Percentiles rank a stretch among this genome's conserved stretches.
Evolutionary conservation across 1,140 invertebrate species (phyloP).

Genomic region (Trichonephila clavipes): DNA sequence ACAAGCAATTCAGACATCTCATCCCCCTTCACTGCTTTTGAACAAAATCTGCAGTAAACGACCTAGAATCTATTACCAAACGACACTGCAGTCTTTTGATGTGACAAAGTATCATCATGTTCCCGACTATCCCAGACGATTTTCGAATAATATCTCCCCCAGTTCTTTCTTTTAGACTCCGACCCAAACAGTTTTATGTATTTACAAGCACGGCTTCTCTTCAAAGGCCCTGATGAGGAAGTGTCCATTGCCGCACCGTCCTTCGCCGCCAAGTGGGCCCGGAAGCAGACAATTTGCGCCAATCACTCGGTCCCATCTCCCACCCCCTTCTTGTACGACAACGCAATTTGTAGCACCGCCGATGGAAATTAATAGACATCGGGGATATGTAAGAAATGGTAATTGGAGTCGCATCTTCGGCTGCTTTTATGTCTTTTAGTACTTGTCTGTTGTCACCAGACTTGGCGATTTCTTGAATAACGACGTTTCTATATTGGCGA

Average conservation of each 20-base stretch:
- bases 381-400: neutral
- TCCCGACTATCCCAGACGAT: neutral
- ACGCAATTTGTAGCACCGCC: conserved; percentile 46
- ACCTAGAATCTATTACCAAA: too few relatives aligned
- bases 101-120: neutral
- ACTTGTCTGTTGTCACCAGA: neutral
- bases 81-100: too few relatives aligned
- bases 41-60: too few relatives aligned
- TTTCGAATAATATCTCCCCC: neutral
- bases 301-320: neutral
- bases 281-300: conserved; percentile 53
- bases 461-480: neutral
- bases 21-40: too few relatives aligned
- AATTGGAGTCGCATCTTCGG: conserved; percentile 3
- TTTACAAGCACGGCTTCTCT: conserved; percentile 14
- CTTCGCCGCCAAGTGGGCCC: conserved; percentile 12
- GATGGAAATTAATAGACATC: conserved; percentile 58
- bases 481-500: too few relatives aligned
- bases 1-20: too few relatives aligned
- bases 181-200: neutral
- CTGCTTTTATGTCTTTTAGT: conserved; percentile 1
- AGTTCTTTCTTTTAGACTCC: neutral
- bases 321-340: neutral
- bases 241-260: neutral
- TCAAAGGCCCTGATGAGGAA: neutral